Base-by-base conservation (phyloP, 2,113 vertebrate genomes). In the Chauna torquata region DNA sequence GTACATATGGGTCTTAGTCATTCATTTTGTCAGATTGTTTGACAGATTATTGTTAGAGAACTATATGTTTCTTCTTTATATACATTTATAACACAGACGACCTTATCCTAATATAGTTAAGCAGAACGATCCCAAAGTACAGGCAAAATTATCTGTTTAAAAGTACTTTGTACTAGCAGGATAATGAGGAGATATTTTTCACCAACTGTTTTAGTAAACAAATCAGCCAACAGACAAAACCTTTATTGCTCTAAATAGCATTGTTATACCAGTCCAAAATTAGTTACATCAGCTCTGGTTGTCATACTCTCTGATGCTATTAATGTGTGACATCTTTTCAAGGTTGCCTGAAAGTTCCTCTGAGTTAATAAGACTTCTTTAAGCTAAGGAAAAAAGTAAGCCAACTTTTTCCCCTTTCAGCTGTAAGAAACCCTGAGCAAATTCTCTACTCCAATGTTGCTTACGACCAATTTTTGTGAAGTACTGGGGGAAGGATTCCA, bases 141-240 rank as follows among this genome's bases (percentile, higher is more conserved):
- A 75, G 27, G 14, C 24, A 89, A 24, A 91, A 82, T 23, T 84
- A 71, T 17, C 55, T 25, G 25, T 61, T 81, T 64, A 44, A 55
- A 93, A 36, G 11, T 84, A 13, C 9, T 95, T 70, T 55, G 64
- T 40, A n/a, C 4, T 36, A 79, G 34, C n/a, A 96, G 38, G 52
- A 90, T 93, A 86, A 95, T 16, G 19, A 96, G n/a, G 19, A 86
- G 14, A 57, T 61, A 36, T 84, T 93, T 94, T 94, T 86, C 62
- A 68, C 52, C 2, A 1, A 83, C 59, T 78, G 36, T 84, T 90
- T 93, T 52, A 84, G 72, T 92, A 96, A 96, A 92, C 82, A 93
- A 65, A 92, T 71, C 81, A 92, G 86, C 38, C 44, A 83, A 71
- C n/a, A 91, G 74, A 90, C 65, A 96, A 92, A 96, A 85, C 18